Percentiles rank a stretch among this genome's conserved stretches.
These are phyloP conservation scores for Apotomis capreana DNA, from an alignment of 2,888 invertebrate species.

Conservation along the genomic window DNA sequence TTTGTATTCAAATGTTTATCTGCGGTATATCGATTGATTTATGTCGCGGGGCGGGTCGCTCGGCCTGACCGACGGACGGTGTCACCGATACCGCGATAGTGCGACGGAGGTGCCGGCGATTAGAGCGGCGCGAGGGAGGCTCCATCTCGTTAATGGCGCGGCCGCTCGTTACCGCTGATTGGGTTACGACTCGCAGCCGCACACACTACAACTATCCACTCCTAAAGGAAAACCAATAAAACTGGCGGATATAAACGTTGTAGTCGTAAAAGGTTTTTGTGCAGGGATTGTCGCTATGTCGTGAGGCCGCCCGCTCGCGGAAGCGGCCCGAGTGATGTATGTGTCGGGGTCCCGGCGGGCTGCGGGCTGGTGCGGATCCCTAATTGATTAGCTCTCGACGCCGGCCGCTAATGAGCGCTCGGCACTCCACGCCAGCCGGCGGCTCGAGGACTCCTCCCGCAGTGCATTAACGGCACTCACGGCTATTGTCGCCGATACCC, in stretches of 20 bases:
- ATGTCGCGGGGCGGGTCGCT: too few species aligned
- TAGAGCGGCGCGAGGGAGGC: conserved; percentile 16
- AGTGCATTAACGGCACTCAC: background rate
- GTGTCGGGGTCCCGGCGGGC: too few species aligned
- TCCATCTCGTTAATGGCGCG: conserved; percentile 46
- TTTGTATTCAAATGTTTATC: background rate
- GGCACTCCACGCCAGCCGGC: background rate
- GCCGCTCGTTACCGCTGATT: conserved; percentile 51
- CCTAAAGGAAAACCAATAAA: background rate
- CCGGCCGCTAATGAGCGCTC: conserved; percentile 17
- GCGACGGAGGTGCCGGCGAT: conserved; percentile 1
- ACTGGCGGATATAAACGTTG: background rate
- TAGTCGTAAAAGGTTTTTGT: background rate
- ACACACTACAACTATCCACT: conserved; percentile 17
- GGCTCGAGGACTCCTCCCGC: conserved; percentile 8
- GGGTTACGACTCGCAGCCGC: conserved; percentile 44
- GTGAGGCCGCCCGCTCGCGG: background rate
- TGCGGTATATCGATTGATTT: background rate
- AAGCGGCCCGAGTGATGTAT: too few species aligned
- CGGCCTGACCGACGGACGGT: too few species aligned
- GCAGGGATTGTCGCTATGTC: background rate
- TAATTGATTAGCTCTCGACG: conserved; percentile 25
- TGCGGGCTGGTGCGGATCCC: background rate
- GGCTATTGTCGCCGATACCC: too few species aligned
- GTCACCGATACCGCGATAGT: background rate